These are phyloP conservation scores for Drosophila borborema DNA, from an alignment of 2,888 invertebrate genomes.

Conservation along the genomic window DNA sequence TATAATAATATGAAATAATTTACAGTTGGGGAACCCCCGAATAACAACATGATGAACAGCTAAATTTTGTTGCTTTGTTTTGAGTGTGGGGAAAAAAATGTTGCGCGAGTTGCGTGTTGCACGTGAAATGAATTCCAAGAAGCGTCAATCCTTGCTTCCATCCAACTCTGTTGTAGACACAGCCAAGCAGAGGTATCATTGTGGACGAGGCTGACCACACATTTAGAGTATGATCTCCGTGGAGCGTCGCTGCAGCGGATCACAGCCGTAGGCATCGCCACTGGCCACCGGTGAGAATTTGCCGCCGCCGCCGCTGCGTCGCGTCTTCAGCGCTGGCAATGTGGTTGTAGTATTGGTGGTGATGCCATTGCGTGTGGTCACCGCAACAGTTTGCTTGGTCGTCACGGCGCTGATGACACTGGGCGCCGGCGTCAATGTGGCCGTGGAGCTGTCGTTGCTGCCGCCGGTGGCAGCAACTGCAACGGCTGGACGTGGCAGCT, in stretches of 20 bases:
- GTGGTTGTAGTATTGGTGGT: slow-evolving; percentile 68
- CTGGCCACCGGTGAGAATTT: slow-evolving; percentile 68
- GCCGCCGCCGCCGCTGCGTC: slow-evolving; percentile 66
- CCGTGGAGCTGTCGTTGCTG: slow-evolving; percentile 83
- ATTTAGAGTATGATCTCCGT: slow-evolving; percentile 84
- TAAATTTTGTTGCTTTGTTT: slow-evolving; percentile 19
- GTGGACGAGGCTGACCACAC: slow-evolving; percentile 6
- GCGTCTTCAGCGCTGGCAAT: slow-evolving; percentile 29
- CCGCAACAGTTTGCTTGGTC: slow-evolving; percentile 76
- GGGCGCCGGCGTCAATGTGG: slow-evolving; percentile 76
- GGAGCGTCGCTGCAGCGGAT: slow-evolving; percentile 83
- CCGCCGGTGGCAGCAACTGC: slow-evolving; percentile 58
- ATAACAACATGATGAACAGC: slow-evolving; percentile 75
- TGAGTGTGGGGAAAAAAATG: background rate
- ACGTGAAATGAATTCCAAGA: slow-evolving; percentile 14
- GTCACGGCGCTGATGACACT: slow-evolving; percentile 77
- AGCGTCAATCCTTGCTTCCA: background rate
- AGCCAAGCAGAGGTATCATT: slow-evolving; percentile 37
- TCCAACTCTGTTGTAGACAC: slow-evolving; percentile 32
- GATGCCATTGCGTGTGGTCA: slow-evolving; percentile 73
- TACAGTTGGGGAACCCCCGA: slow-evolving; percentile 71
- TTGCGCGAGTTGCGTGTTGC: slow-evolving; percentile 2
- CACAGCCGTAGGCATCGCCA: slow-evolving; percentile 78
- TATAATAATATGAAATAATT: slow-evolving; percentile 41
- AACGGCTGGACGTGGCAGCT: slow-evolving; percentile 28